Conservation (phyloP, 2,113 vertebrate species). For the Salminus brasiliensis region DNA sequence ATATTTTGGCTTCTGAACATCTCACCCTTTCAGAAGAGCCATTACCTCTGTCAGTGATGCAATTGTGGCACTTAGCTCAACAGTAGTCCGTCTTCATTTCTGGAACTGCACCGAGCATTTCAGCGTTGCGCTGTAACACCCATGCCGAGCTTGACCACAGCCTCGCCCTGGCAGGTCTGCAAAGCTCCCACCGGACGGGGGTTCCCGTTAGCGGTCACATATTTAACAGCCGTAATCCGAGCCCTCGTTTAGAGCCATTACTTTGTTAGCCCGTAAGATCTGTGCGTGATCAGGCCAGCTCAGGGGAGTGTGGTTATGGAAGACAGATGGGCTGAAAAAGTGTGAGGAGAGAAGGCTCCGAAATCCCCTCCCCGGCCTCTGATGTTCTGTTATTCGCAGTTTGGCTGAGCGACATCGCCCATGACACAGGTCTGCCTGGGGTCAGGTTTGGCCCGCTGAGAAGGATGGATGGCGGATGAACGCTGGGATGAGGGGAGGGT, state of each 20-base stretch:
- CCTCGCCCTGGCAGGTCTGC: background rate
- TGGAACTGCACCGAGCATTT: background rate
- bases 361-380: background rate
- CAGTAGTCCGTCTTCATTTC: background rate
- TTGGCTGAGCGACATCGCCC: background rate
- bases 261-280: slow-evolving; percentile 5
- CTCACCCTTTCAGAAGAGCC: background rate
- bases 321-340: background rate
- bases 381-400: background rate
- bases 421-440: background rate
- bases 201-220: slow-evolving; percentile 57
- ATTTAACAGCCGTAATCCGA: slow-evolving; percentile 49
- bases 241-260: background rate
- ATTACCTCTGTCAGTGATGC: background rate
- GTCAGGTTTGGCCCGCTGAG: background rate
- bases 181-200: slow-evolving; percentile 17
- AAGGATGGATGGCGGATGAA: background rate
- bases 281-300: background rate
- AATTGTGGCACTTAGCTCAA: background rate
- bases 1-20: too few species aligned
- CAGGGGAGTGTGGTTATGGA: background rate
- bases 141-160: background rate
- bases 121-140: background rate
- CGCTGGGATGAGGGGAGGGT: background rate
- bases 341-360: background rate